Evolutionary conservation across 2,888 invertebrate genomes (phyloP).

Genomic region (Drosophila yooni): DNA sequence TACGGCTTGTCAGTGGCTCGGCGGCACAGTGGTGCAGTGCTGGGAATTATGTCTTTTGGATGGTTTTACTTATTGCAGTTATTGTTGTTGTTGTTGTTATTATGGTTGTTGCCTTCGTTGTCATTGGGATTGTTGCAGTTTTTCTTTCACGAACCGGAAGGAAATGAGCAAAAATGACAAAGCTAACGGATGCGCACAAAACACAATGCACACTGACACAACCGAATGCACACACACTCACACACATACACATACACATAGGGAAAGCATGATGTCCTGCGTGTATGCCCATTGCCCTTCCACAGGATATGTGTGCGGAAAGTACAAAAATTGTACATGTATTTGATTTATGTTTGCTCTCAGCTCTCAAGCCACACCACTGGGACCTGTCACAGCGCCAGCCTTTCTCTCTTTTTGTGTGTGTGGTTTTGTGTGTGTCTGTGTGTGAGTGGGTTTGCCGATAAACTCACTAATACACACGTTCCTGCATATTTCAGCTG

Average conservation of each 20-base stretch:
- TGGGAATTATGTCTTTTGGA: slow-evolving; percentile 72
- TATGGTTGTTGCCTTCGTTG: slow-evolving; percentile 13
- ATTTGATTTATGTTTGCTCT: slow-evolving; percentile 80
- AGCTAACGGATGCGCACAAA: slow-evolving; percentile 82
- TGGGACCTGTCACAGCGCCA: slow-evolving; percentile 38
- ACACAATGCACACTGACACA: slow-evolving; percentile 56
- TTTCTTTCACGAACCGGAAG: slow-evolving; percentile 77
- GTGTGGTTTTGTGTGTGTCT: slow-evolving; percentile 9
- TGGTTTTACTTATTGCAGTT: slow-evolving; percentile 18
- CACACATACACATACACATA: not conserved
- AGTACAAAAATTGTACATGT: slow-evolving; percentile 80
- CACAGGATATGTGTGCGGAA: slow-evolving; percentile 79
- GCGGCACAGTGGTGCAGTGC: slow-evolving; percentile 65
- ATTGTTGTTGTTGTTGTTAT: slow-evolving; percentile 11
- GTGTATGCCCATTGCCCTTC: slow-evolving; percentile 63
- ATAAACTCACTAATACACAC: slow-evolving; percentile 2
- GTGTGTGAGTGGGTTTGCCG: slow-evolving; percentile 9
- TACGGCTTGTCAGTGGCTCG: slow-evolving; percentile 78
- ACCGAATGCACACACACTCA: slow-evolving; percentile 11
- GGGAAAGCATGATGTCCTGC: slow-evolving; percentile 30
- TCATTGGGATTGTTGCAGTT: slow-evolving; percentile 63
- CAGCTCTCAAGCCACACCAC: slow-evolving; percentile 58
- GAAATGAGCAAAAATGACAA: slow-evolving; percentile 82
- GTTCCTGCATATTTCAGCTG: slow-evolving; percentile 48
- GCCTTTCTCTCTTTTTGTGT: not conserved